A percentile compares a stretch with the other conserved stretches of the same genome.
These are phyloP conservation scores for Galago senegalensis DNA, from an alignment of 2,797 vertebrate species.

Conservation along the genomic window DNA sequence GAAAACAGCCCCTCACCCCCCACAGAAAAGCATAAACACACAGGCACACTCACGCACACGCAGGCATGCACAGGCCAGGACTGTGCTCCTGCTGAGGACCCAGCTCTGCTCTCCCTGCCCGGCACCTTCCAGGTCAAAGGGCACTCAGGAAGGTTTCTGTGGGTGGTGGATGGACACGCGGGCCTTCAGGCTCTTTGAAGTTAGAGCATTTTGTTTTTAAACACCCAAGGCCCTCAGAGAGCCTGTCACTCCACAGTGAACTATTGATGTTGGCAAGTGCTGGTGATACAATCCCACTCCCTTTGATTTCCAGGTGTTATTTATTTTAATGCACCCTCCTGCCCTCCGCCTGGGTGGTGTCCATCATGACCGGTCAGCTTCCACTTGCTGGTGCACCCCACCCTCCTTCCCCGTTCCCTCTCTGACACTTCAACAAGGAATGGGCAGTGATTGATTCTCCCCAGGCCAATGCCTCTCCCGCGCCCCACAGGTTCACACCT, in stretches of 20 bases:
- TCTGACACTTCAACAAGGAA: slow-evolving; percentile 59
- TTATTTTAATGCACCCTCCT: not conserved
- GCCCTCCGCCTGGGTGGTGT: not conserved
- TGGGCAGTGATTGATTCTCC: not conserved
- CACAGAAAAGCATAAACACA: not conserved
- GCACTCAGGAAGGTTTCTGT: not conserved
- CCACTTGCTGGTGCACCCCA: not conserved
- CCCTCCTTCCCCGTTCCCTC: not conserved
- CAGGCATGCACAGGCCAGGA: not conserved
- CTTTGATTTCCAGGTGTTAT: slow-evolving; percentile 33
- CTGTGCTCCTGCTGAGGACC: not conserved
- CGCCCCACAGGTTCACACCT: not conserved
- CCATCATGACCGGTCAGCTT: not conserved
- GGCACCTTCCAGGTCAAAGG: slow-evolving; percentile 25
- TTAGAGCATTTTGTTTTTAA: slow-evolving; percentile 1
- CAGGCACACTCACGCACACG: accelerated
- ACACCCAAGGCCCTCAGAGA: not conserved
- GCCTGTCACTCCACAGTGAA: slow-evolving; percentile 13
- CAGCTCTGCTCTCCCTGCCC: slow-evolving; percentile 24
- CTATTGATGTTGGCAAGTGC: not conserved
- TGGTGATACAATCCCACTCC: not conserved
- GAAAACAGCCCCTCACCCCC: not conserved
- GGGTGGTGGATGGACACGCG: not conserved
- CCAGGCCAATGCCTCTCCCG: not conserved
- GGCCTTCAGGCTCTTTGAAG: slow-evolving; percentile 38